Evolutionary conservation across 2,888 invertebrate genomes (phyloP).

Genomic region (Leptogaster cylindrica): DNA sequence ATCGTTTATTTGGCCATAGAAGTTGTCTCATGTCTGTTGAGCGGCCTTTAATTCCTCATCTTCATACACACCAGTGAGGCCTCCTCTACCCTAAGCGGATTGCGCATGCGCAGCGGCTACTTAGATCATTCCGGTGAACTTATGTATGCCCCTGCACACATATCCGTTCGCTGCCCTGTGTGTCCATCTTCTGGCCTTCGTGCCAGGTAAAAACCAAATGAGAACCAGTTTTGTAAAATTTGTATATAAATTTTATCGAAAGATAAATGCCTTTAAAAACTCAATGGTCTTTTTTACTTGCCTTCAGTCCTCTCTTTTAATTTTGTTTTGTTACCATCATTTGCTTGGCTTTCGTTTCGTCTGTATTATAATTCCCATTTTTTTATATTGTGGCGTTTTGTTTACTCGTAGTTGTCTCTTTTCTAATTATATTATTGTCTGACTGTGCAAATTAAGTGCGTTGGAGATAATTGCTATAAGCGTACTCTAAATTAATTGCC

Average conservation of each 20-base stretch:
- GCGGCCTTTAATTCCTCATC: constrained; percentile 17
- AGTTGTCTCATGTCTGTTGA: background rate
- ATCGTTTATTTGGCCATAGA: too few species aligned
- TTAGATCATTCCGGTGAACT: constrained; percentile 3
- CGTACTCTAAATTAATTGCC: too few species aligned
- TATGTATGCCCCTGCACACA: constrained; percentile 11
- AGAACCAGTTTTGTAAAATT: constrained; percentile 46
- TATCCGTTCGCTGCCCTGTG: constrained; percentile 18
- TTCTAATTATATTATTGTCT: background rate
- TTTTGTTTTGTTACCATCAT: constrained; percentile 32
- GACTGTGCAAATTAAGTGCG: background rate
- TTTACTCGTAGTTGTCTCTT: background rate
- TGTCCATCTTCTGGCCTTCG: constrained; percentile 42
- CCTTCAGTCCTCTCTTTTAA: background rate
- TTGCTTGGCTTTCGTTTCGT: constrained; percentile 14
- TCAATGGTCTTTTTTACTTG: constrained; percentile 14
- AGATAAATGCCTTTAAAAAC: constrained; percentile 41
- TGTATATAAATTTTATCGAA: constrained; percentile 43
- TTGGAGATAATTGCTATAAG: constrained; percentile 6
- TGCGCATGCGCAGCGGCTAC: background rate
- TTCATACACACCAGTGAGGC: constrained; percentile 6
- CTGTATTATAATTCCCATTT: constrained; percentile 3
- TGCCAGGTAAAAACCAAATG: constrained; percentile 45
- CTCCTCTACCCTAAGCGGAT: background rate
- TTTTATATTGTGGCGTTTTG: background rate